Percentiles rank a stretch among this genome's conserved stretches.
Evolutionary conservation across 2,888 invertebrate genomes (phyloP).

Genomic region (Icerya purchasi): DNA sequence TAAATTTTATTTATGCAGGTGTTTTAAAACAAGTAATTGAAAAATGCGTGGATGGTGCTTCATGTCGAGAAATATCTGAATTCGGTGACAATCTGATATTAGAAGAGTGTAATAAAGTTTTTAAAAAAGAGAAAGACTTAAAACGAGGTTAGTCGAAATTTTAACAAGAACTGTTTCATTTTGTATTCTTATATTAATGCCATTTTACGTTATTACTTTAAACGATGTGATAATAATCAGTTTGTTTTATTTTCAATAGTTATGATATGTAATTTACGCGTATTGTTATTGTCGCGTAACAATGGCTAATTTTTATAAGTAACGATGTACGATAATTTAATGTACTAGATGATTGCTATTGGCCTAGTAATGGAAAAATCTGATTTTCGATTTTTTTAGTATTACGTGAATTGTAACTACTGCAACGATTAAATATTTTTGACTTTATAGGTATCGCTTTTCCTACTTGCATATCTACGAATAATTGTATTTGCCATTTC

Average conservation of each 20-base stretch:
- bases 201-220: background rate
- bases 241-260: no score
- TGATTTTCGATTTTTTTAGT: no score
- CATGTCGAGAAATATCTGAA: constrained; percentile 77
- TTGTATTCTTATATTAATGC: background rate
- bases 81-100: constrained; percentile 66
- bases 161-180: background rate
- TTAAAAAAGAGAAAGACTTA: constrained; percentile 94
- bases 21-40: constrained; percentile 70
- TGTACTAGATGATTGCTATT: no score
- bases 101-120: constrained; percentile 87
- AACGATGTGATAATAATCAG: no score
- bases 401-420: no score
- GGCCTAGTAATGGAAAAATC: no score
- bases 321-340: no score
- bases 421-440: constrained; percentile 8
- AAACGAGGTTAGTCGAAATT: constrained; percentile 55
- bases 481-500: constrained; percentile 98
- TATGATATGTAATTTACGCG: no score
- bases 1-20: no score
- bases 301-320: no score
- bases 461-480: constrained; percentile 94
- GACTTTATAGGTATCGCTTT: constrained; percentile 56
- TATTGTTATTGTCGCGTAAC: no score
- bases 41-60: constrained; percentile 68